phyloP scores from a whole-genome alignment of 2,113 vertebrate species.

The Aegithalos caudatus region DNA sequence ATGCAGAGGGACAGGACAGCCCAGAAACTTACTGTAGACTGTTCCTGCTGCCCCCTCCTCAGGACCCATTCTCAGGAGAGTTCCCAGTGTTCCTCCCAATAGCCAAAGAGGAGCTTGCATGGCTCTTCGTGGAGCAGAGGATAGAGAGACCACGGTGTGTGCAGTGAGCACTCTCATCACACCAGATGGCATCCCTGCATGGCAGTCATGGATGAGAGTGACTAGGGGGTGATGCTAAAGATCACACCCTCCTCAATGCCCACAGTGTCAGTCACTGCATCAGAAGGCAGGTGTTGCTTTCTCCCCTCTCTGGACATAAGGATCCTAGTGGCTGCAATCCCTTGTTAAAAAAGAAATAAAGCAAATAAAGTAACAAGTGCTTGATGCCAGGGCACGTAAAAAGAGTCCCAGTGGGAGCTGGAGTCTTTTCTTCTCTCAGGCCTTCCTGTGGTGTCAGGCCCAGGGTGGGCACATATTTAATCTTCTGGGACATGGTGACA shows the following conservation, averaged over 20 bases:
- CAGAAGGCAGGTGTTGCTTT: neutral
- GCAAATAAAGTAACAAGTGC: accelerated
- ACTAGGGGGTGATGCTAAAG: neutral
- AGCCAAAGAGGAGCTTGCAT: neutral
- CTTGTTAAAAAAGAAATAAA: neutral
- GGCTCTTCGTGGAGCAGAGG: neutral
- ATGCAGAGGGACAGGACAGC: neutral
- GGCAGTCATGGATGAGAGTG: neutral
- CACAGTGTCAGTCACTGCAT: neutral
- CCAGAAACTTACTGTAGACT: neutral
- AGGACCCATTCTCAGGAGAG: neutral
- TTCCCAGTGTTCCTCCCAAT: accelerated
- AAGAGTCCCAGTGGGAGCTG: neutral
- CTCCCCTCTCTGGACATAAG: neutral
- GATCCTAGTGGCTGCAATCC: neutral
- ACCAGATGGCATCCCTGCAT: neutral
- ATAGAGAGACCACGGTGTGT: neutral
- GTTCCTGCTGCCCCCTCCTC: neutral
- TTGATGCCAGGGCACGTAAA: neutral
- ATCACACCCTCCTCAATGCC: neutral
- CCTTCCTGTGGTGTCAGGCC: neutral
- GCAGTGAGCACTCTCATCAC: neutral
- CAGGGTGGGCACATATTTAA: neutral
- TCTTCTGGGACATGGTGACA: neutral
- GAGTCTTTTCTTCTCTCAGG: neutral